These are phyloP conservation scores for Scotopteryx bipunctaria DNA, from an alignment of 2,888 invertebrate genomes.

Conservation along the genomic window DNA sequence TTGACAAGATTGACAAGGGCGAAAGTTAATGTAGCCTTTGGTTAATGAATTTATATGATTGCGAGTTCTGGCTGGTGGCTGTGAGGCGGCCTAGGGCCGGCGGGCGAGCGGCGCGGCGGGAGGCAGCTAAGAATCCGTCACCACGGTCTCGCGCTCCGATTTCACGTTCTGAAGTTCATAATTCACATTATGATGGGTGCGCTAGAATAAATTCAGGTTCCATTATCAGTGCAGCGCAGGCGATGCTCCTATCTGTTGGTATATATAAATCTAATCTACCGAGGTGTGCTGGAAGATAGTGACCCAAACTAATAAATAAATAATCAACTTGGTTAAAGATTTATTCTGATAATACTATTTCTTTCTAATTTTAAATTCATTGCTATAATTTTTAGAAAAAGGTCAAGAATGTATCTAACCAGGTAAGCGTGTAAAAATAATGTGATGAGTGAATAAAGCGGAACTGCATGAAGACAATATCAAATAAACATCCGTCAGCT, in stretches of 20 bases:
- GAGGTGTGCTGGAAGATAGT: constrained; percentile 3
- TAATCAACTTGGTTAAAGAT: not conserved
- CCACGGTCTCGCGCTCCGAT: constrained; percentile 86
- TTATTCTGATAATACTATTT: too few relatives aligned
- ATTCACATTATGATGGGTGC: constrained; percentile 21
- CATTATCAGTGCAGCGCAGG: constrained; percentile 8
- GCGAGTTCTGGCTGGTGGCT: not conserved
- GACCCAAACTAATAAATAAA: not conserved
- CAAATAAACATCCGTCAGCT: too few relatives aligned
- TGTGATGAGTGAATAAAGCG: too few relatives aligned
- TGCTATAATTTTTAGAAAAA: too few relatives aligned
- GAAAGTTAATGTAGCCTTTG: too few relatives aligned
- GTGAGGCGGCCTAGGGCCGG: not conserved
- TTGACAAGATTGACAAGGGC: too few relatives aligned
- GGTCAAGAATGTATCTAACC: too few relatives aligned
- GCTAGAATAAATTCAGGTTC: constrained; percentile 13
- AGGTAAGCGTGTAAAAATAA: too few relatives aligned
- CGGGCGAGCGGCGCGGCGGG: constrained; percentile 31
- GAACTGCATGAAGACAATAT: too few relatives aligned
- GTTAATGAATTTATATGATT: too few relatives aligned
- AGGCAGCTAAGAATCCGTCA: constrained; percentile 75
- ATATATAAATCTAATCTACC: too few relatives aligned
- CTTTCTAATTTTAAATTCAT: too few relatives aligned
- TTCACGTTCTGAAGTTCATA: constrained; percentile 85
- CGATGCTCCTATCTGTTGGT: not conserved